phyloP scores from a whole-genome alignment of 2,113 vertebrate species.

The Macrotus californicus region DNA sequence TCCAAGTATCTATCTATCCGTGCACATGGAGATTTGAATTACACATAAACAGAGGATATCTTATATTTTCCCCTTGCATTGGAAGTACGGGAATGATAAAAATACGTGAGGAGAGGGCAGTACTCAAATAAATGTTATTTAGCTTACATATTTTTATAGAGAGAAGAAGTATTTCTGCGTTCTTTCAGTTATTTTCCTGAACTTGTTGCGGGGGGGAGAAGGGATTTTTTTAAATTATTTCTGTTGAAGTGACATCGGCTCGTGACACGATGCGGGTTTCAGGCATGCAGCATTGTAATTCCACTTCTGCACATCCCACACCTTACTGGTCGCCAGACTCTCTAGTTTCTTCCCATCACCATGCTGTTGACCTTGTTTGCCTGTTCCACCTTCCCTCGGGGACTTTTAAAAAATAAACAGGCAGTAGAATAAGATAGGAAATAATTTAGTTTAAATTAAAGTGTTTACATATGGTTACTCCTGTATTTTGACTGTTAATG shows the following conservation, averaged over 20 bases:
- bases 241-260: background rate
- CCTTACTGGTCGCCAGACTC: background rate
- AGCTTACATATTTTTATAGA: background rate
- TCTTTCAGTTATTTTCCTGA: background rate
- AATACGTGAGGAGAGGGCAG: background rate
- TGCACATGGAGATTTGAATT: background rate
- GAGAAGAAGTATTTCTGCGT: background rate
- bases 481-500: background rate
- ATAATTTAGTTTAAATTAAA: conserved; percentile 6
- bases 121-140: background rate
- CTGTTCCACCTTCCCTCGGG: background rate
- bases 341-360: background rate
- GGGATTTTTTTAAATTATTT: background rate
- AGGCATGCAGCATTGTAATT: background rate
- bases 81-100: background rate
- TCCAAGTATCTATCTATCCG: background rate
- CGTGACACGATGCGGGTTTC: no score
- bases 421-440: background rate
- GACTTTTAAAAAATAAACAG: background rate
- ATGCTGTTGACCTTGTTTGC: no score
- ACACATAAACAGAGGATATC: background rate
- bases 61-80: background rate
- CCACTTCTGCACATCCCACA: fast-evolving
- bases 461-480: background rate
- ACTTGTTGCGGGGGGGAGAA: background rate